Conservation (phyloP, 2,113 vertebrate genomes). For the Aphelocoma coerulescens region DNA sequence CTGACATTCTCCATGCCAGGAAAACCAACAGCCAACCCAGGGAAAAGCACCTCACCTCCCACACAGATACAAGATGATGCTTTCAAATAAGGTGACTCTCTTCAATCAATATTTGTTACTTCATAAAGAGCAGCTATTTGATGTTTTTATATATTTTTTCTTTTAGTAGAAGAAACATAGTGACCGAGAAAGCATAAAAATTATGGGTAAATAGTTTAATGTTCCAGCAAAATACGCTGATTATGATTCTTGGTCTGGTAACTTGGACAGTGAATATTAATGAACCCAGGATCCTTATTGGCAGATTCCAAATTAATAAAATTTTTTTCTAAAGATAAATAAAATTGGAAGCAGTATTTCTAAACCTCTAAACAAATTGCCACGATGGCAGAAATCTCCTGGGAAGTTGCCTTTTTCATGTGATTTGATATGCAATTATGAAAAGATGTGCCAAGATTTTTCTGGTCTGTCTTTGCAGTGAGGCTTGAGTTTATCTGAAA, state of each 20-base stretch:
- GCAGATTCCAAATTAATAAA: neutral
- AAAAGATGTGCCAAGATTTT: neutral
- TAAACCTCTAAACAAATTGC: neutral
- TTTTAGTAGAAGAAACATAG: neutral
- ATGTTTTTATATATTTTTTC: neutral
- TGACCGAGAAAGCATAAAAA: neutral
- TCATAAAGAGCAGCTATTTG: neutral
- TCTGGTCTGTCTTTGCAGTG: neutral
- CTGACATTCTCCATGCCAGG: neutral
- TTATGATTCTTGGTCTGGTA: neutral
- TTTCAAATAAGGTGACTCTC: neutral
- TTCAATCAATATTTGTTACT: neutral
- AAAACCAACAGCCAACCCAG: neutral
- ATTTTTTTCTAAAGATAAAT: neutral
- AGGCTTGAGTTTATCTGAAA: neutral
- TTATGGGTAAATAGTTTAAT: neutral
- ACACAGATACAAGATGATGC: neutral
- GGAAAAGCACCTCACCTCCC: neutral
- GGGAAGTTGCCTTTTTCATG: neutral
- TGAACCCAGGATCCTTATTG: neutral
- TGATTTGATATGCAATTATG: neutral
- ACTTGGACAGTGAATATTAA: neutral
- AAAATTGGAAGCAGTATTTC: neutral
- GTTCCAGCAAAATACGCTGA: neutral
- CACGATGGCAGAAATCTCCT: neutral